phyloP scores from a whole-genome alignment of 64 coral and sea anemone genomes.

The Platygyra sinensis region DNA sequence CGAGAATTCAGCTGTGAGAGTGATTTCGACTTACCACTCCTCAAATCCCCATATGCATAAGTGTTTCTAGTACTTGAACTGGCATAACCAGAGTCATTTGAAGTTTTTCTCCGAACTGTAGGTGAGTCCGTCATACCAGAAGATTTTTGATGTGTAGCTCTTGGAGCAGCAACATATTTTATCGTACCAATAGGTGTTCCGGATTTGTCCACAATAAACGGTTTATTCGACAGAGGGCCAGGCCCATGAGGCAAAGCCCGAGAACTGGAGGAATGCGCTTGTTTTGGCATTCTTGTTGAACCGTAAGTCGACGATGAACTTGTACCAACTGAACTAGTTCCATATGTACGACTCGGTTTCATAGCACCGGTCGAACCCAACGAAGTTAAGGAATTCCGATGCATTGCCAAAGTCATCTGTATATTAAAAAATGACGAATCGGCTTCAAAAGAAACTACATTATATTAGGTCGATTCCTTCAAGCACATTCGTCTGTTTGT shows the following conservation, averaged over 20 bases:
- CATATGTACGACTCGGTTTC: not conserved
- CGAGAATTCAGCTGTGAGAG: not conserved
- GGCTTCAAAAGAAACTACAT: not conserved
- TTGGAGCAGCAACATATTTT: not conserved
- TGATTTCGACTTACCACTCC: constrained; percentile 17
- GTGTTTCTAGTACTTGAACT: constrained; percentile 12
- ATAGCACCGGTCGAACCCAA: not conserved
- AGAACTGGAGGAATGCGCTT: not conserved
- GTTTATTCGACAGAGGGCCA: constrained; percentile 39
- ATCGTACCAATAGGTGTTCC: too few species aligned
- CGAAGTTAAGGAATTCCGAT: not conserved
- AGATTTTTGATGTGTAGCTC: not conserved
- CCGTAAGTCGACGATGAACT: not conserved
- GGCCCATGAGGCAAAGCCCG: constrained; percentile 48
- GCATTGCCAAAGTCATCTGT: constrained; percentile 23
- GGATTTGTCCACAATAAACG: not conserved
- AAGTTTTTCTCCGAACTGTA: not conserved
- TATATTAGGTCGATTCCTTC: not conserved
- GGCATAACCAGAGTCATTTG: constrained; percentile 32
- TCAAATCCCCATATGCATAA: not conserved
- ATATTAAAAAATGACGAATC: not conserved
- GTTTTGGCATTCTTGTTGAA: not conserved
- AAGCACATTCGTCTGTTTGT: not conserved
- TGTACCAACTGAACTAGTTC: not conserved
- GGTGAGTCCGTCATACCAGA: not conserved